Evolutionary conservation across 2,113 vertebrate species (phyloP).

Genomic region (Pavo muticus): DNA sequence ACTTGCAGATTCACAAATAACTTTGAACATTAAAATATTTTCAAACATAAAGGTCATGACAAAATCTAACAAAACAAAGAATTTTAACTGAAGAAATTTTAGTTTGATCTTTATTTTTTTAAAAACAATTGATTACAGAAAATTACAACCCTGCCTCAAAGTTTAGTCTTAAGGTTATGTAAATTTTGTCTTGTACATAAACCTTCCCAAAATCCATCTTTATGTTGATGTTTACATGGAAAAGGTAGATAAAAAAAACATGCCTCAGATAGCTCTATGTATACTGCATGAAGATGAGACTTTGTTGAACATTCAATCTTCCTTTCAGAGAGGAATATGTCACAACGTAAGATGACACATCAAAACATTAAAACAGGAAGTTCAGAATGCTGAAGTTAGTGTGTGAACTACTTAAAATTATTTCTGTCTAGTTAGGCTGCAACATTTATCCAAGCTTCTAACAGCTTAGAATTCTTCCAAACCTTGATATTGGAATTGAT

Average conservation of each 20-base stretch:
- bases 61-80: conserved; percentile 29
- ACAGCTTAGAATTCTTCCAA: not conserved
- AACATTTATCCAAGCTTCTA: not conserved
- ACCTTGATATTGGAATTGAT: not conserved
- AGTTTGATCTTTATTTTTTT: not conserved
- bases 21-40: conserved; percentile 35
- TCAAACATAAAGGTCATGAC: not conserved
- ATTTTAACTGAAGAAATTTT: not conserved
- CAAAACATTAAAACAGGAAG: not conserved
- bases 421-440: not conserved
- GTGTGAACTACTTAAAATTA: not conserved
- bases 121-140: not conserved
- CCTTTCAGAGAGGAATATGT: not conserved
- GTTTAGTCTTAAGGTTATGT: not conserved
- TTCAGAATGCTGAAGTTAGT: not conserved
- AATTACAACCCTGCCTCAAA: conserved; percentile 7
- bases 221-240: not conserved
- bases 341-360: not conserved
- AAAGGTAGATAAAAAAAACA: not conserved
- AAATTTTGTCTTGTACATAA: not conserved
- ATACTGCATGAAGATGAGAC: fast-evolving
- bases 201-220: not conserved
- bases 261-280: not conserved
- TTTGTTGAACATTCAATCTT: not conserved
- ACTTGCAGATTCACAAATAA: conserved; percentile 53